Conservation (phyloP, 2,113 vertebrate genomes). For the Ptilorrhoa leucosticta region DNA sequence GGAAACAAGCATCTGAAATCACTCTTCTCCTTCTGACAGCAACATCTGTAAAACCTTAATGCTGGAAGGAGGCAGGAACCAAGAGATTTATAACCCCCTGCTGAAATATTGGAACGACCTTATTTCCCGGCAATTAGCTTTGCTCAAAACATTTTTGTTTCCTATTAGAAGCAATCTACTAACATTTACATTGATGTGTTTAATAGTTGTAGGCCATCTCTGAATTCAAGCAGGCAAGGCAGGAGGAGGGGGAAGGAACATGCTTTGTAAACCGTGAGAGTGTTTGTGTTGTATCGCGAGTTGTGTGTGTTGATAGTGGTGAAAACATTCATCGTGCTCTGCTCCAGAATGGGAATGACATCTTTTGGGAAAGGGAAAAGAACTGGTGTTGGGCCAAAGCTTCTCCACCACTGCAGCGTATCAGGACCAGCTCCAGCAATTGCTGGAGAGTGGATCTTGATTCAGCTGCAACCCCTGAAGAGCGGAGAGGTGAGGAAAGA, state of each 20-base stretch:
- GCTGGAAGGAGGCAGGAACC: slow-evolving; percentile 28
- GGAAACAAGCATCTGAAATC: slow-evolving; percentile 56
- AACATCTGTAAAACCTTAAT: slow-evolving; percentile 63
- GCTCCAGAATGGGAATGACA: not conserved
- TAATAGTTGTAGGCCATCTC: slow-evolving; percentile 39
- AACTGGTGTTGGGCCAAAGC: not conserved
- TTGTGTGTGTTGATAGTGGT: not conserved
- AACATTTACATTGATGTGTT: slow-evolving; percentile 27
- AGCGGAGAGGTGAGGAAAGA: not conserved
- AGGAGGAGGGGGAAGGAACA: not conserved
- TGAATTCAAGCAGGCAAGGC: not conserved
- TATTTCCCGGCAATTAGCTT: slow-evolving; percentile 60
- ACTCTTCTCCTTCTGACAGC: slow-evolving; percentile 35
- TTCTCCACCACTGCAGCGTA: not conserved
- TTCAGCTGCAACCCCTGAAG: not conserved
- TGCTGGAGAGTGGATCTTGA: not conserved
- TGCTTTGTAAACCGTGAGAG: not conserved
- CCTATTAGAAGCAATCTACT: slow-evolving; percentile 52
- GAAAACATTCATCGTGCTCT: not conserved
- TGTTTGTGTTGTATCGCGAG: not conserved
- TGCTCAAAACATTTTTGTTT: slow-evolving; percentile 67
- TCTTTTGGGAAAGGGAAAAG: not conserved
- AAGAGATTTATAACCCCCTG: slow-evolving; percentile 45
- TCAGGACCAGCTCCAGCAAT: not conserved
- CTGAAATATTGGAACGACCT: slow-evolving; percentile 60